These are phyloP conservation scores for Oxyscelio sp. DNA, from an alignment of 2,888 invertebrate genomes.

Conservation along the genomic window DNA sequence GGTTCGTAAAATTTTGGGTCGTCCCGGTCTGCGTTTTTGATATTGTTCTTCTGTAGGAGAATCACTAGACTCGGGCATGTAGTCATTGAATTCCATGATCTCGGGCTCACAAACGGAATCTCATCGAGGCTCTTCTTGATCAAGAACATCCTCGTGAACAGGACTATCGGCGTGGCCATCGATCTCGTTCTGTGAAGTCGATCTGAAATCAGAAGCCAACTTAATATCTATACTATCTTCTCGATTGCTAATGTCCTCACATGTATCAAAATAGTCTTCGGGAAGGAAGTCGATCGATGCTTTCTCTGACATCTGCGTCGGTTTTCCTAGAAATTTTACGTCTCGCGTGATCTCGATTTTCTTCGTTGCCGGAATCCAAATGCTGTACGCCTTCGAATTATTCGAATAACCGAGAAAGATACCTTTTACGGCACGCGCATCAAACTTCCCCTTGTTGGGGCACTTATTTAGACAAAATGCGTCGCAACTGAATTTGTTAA, in stretches of 20 bases:
- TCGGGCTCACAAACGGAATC: too few species aligned
- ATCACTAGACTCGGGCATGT: too few species aligned
- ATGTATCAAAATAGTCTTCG: background rate
- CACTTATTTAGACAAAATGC: background rate
- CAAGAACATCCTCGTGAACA: too few species aligned
- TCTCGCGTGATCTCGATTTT: background rate
- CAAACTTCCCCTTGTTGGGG: constrained; percentile 5
- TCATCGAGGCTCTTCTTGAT: too few species aligned
- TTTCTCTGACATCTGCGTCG: background rate
- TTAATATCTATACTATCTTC: too few species aligned
- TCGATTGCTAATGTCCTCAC: background rate
- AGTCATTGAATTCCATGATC: too few species aligned
- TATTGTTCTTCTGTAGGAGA: too few species aligned
- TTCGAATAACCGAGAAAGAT: constrained; percentile 16
- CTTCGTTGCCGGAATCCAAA: background rate
- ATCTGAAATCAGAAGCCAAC: too few species aligned
- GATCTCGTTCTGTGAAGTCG: background rate
- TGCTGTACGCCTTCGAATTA: constrained; percentile 1
- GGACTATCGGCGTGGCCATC: too few species aligned
- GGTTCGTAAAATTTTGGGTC: too few species aligned
- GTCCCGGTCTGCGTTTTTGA: too few species aligned
- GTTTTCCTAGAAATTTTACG: background rate
- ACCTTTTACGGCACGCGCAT: background rate
- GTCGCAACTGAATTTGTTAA: constrained; percentile 73
- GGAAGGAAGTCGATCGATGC: too few species aligned